phyloP scores from a whole-genome alignment of 2,113 vertebrate species.

The Meles meles region DNA sequence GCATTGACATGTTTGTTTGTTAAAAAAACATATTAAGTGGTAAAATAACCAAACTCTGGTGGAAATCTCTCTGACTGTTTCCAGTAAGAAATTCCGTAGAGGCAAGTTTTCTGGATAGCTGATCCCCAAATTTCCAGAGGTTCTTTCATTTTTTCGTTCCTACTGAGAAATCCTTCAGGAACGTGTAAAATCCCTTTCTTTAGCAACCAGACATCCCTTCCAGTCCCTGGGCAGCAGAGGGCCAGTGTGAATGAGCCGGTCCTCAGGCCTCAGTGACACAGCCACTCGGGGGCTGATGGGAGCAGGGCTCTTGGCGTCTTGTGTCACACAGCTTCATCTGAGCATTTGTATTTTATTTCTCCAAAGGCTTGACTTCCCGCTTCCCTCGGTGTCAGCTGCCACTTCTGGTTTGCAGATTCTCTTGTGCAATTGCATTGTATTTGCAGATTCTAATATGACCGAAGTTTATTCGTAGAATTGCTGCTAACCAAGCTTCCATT shows the following conservation, averaged over 20 bases:
- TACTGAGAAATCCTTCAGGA: not conserved
- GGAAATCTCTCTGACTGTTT: not conserved
- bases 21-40: not conserved
- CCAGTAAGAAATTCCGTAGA: not conserved
- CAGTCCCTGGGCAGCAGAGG: not conserved
- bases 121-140: not conserved
- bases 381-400: not conserved
- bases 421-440: not conserved
- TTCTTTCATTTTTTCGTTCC: not conserved
- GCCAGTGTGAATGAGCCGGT: not conserved
- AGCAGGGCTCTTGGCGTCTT: not conserved
- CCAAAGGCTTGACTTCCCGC: not conserved
- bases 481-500: not conserved
- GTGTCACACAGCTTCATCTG: fast-evolving
- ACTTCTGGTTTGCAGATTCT: not conserved
- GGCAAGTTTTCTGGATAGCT: not conserved
- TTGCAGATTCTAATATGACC: not conserved
- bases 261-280: not conserved
- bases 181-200: not conserved
- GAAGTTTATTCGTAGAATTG: not conserved
- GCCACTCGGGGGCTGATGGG: fast-evolving
- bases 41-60: not conserved
- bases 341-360: not conserved
- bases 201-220: not conserved
- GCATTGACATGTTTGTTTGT: not conserved